These are phyloP conservation scores for Orchesellides sinensis DNA, from an alignment of 2,888 invertebrate species.

Conservation along the genomic window DNA sequence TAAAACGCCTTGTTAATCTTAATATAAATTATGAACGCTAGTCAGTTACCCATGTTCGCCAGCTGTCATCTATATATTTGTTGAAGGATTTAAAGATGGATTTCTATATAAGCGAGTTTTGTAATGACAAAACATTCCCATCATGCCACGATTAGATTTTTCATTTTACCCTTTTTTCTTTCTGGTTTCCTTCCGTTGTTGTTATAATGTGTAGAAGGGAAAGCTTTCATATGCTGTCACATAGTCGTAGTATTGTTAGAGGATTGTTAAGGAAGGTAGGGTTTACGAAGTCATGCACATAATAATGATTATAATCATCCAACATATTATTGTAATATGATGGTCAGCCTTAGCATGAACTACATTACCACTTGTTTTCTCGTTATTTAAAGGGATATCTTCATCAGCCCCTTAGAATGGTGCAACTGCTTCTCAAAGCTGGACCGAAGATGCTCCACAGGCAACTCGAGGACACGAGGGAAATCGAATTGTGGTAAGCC, in stretches of 20 bases:
- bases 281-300: neutral
- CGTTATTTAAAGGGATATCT: constrained; percentile 78
- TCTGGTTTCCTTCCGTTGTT: constrained; percentile 2
- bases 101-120: neutral
- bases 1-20: no score
- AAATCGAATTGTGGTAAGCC: constrained; percentile 87
- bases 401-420: constrained; percentile 87
- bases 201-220: neutral
- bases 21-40: no score
- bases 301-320: constrained; percentile 3
- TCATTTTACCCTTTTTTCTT: constrained; percentile 13
- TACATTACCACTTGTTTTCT: neutral
- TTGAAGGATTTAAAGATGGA: no score
- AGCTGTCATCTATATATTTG: no score
- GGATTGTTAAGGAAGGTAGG: no score
- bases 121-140: constrained; percentile 27
- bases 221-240: neutral
- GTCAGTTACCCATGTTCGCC: no score
- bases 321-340: neutral
- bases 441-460: constrained; percentile 74
- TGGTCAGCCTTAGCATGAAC: neutral
- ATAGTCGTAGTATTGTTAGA: no score
- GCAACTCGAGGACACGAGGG: constrained; percentile 89
- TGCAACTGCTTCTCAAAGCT: constrained; percentile 89
- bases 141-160: constrained; percentile 26